Evolutionary conservation across 2,113 vertebrate species (phyloP).

Genomic region (Potamarius usumacintae): DNA sequence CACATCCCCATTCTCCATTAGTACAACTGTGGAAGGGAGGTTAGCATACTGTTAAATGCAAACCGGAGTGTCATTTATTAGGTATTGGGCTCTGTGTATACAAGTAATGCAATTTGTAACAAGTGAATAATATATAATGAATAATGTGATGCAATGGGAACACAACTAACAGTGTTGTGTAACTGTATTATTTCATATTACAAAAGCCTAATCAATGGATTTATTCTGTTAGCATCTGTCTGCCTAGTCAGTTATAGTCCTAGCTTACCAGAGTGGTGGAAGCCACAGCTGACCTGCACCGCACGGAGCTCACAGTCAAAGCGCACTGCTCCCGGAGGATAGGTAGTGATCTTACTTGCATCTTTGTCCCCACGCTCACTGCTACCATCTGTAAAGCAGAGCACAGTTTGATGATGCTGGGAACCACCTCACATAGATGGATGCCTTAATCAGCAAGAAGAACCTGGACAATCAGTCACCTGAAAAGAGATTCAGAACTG

Average conservation of each 20-base stretch:
- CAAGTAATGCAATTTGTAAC: not conserved
- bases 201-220: not conserved
- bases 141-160: not conserved
- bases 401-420: not conserved
- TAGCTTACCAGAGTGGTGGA: conserved; percentile 93
- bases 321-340: conserved; percentile 89
- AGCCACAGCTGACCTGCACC: conserved; percentile 96
- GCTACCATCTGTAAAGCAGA: conserved; percentile 84
- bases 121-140: not conserved
- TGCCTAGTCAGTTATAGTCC: not conserved
- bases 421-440: not conserved
- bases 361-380: conserved; percentile 97
- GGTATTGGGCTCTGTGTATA: not conserved
- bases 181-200: not conserved
- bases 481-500: conserved; percentile 33
- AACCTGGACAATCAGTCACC: conserved; percentile 6
- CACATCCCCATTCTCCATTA: conserved; percentile 98
- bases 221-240: not conserved
- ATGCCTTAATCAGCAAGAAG: not conserved
- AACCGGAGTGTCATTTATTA: conserved; percentile 11
- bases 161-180: not conserved
- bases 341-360: conserved; percentile 97
- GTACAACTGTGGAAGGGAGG: conserved; percentile 79
- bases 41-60: not conserved
- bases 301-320: conserved; percentile 94